A percentile compares a stretch with the other conserved stretches of the same genome.
phyloP scores from a whole-genome alignment of 2,113 vertebrate genomes.

The Eolophus roseicapilla region DNA sequence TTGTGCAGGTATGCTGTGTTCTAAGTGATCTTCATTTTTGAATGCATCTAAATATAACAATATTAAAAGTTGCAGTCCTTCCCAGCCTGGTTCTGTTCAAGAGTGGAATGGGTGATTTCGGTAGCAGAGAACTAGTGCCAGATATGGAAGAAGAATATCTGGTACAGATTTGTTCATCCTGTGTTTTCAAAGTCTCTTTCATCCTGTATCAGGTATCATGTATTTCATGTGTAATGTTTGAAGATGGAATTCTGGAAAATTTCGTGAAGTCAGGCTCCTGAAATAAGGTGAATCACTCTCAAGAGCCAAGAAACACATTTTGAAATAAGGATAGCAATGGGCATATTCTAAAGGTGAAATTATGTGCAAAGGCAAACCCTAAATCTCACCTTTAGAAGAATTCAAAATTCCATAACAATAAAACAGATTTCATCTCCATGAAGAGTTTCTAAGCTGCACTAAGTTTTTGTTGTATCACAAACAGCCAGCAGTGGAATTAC shows the following conservation, averaged over 20 bases:
- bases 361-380: neutral
- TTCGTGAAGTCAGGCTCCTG: neutral
- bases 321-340: neutral
- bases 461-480: neutral
- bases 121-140: neutral
- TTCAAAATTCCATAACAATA: neutral
- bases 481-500: neutral
- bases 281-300: neutral
- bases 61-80: neutral
- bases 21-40: neutral
- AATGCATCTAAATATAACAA: neutral
- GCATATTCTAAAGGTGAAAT: neutral
- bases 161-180: neutral
- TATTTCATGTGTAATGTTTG: neutral
- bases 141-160: neutral
- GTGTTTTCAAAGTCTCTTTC: neutral
- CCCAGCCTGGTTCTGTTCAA: neutral
- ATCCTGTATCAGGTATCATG: neutral
- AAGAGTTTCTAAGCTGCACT: neutral
- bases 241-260: neutral
- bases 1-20: neutral
- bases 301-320: neutral
- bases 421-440: neutral
- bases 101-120: neutral
- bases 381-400: neutral